Evolutionary conservation across 2,888 invertebrate species (phyloP), one percentile per base, ranked within the genome.

Genomic region (Hylaea fasciaria): DNA sequence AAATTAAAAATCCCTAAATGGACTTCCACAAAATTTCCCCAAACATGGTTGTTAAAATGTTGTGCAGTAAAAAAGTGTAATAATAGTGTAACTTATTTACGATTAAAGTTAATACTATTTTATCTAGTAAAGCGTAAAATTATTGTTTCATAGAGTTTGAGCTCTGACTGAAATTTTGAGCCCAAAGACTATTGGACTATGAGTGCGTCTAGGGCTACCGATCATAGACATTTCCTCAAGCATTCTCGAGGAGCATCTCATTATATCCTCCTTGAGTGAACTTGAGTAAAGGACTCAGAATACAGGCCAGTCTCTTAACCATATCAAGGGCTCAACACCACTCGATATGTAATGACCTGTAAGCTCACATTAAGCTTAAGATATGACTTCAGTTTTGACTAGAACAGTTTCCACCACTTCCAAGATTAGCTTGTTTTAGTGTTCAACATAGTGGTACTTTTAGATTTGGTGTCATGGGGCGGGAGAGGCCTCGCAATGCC

Each of bases 401-500:
- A 91, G 90, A 81, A 80, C 66, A 68, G 56, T 39, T 56, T 17
- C 12, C 29, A 77, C 73, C 71, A 78, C 70, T 67, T 73, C 72
- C 70, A 72, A 72, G 81, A 89, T 89, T 91, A 91, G 86, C 91
- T 92, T 37, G 84, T 77, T 75, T 90, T 91, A 29, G 81, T 82
- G 68, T 87, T 86, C 13, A 91, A 70, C 44, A 82, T 87, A 47
- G 84, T 85, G 16, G 85, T 87, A 74, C 91, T 91, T 78, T 88
- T 91, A 8, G 91, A 87, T 65, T 87, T 90, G 8, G 37, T 88
- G 5, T 81, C 82, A 0, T 88, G 22, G 22, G 22, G 81, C 16
- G 95, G 95, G 67, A 96, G 90, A 11, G 98, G 97, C 72, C 97
- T 95, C 54, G 98, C 98, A 67, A 99, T 96, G 47, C 99, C 99